A percentile compares a stretch with the other conserved stretches of the same genome.
These are phyloP conservation scores for Silvanus unidentatus DNA, from an alignment of 2,888 invertebrate species.

Conservation along the genomic window DNA sequence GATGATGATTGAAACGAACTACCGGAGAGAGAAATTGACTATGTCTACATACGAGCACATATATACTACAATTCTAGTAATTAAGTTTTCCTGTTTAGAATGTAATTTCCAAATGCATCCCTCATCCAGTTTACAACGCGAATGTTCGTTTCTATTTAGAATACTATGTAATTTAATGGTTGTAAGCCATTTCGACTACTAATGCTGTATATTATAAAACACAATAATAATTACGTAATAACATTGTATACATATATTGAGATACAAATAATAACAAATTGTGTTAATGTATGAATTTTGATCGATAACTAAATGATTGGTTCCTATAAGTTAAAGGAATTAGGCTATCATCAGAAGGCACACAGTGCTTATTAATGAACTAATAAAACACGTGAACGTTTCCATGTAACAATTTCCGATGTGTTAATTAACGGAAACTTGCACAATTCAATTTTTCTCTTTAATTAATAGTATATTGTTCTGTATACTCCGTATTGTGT, in stretches of 20 bases:
- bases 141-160: constrained; percentile 1
- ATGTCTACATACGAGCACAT: background rate
- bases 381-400: too few species aligned
- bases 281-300: too few species aligned
- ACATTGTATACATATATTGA: background rate
- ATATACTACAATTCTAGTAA: background rate
- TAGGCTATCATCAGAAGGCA: too few species aligned
- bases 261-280: too few species aligned
- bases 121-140: background rate
- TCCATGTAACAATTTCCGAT: too few species aligned
- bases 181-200: background rate
- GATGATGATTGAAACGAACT: constrained; percentile 1
- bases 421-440: too few species aligned
- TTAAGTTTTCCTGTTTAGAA: constrained; percentile 1
- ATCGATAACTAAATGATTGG: too few species aligned
- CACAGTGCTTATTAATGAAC: too few species aligned
- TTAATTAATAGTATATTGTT: background rate
- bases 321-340: too few species aligned
- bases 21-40: background rate
- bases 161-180: constrained; percentile 1
- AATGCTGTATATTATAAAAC: background rate
- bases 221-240: background rate
- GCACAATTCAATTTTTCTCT: background rate
- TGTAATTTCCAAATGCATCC: constrained; percentile 3
- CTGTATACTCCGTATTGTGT: background rate